Evolutionary conservation across 1,140 invertebrate species (phyloP).

Genomic region (Papilio aristodemus): DNA sequence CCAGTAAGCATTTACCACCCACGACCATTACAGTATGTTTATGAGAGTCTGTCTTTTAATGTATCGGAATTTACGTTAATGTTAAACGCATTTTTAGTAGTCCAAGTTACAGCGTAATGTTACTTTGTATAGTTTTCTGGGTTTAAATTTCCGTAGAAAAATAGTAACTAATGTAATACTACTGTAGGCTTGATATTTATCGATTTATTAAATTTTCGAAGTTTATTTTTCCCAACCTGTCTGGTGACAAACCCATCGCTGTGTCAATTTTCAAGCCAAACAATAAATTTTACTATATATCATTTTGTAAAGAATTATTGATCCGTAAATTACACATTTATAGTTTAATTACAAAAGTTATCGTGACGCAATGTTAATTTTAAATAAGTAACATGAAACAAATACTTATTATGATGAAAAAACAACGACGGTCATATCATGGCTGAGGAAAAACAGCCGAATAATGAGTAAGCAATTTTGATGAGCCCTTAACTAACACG

Average conservation of each 20-base stretch:
- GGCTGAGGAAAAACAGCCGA: conserved; percentile 45
- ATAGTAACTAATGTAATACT: neutral
- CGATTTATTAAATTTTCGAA: too few species aligned
- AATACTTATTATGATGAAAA: conserved; percentile 34
- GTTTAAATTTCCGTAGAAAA: neutral
- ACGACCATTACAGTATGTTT: conserved; percentile 26
- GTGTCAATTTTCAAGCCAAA: neutral
- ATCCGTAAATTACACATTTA: neutral
- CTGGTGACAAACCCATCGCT: neutral
- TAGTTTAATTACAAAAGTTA: neutral
- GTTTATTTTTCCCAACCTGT: too few species aligned
- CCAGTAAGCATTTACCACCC: conserved; percentile 24
- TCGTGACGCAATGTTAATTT: neutral
- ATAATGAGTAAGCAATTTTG: conserved; percentile 70
- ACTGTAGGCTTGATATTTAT: too few species aligned
- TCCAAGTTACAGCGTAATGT: neutral
- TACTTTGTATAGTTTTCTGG: neutral
- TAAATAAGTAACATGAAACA: conserved; percentile 13
- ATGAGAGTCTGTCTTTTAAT: conserved; percentile 12
- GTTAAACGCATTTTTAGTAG: neutral
- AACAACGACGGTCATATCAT: conserved; percentile 53
- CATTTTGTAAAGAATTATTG: neutral
- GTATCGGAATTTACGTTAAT: conserved; percentile 11
- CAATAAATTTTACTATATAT: neutral
- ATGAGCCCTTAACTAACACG: conserved; percentile 58